Conservation (phyloP, 2,888 invertebrate genomes). For the Hypomecis punctinalis region DNA sequence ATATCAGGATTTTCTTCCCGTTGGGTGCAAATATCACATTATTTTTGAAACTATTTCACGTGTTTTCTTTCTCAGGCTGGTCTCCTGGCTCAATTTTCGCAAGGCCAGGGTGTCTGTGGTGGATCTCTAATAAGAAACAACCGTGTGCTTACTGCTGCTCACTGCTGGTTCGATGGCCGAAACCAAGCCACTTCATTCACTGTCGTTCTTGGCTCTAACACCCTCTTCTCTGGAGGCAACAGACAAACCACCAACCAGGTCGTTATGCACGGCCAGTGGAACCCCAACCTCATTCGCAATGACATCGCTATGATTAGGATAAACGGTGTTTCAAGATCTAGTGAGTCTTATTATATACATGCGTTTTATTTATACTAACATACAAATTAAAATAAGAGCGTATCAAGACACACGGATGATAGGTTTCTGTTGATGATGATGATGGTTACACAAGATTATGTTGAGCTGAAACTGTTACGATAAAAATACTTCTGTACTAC, state of each 20-base stretch:
- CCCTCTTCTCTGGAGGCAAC: conserved; percentile 61
- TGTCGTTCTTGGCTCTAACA: conserved; percentile 61
- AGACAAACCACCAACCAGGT: conserved; percentile 52
- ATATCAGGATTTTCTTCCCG: too few species aligned
- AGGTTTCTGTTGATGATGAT: too few species aligned
- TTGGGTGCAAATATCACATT: too few species aligned
- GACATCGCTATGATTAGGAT: conserved; percentile 66
- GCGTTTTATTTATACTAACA: too few species aligned
- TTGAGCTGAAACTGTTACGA: too few species aligned
- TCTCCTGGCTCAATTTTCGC: conserved; percentile 37
- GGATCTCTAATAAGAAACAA: conserved; percentile 51
- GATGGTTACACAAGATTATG: too few species aligned
- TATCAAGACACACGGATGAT: too few species aligned
- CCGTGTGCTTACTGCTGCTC: conserved; percentile 57
- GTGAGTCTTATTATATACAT: too few species aligned
- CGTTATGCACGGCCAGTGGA: conserved; percentile 57
- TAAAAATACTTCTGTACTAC: too few species aligned
- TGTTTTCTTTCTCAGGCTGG: conserved; percentile 49
- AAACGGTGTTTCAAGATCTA: too few species aligned
- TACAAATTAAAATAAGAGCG: too few species aligned
- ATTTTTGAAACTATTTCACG: neutral
- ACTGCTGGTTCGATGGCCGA: conserved; percentile 63
- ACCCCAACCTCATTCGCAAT: conserved; percentile 52
- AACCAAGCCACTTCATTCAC: conserved; percentile 55
- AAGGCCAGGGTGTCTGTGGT: conserved; percentile 58